A percentile compares a stretch with the other conserved stretches of the same genome.
Evolutionary conservation across 2,888 invertebrate genomes (phyloP).

Genomic region (Himalopsyche tibetana): DNA sequence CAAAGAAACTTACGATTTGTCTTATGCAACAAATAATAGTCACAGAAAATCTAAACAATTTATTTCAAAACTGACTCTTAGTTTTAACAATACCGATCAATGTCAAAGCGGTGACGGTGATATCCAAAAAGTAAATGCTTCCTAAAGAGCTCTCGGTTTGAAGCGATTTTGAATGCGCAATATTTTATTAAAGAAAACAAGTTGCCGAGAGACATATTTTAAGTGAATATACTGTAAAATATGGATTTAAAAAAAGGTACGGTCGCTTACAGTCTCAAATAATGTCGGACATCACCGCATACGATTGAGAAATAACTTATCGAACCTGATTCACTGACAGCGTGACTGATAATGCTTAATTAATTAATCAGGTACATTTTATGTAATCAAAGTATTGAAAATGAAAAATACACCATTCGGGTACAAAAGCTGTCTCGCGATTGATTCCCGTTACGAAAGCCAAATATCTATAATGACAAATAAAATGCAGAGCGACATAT

Average conservation of each 20-base stretch:
- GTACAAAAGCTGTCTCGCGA: constrained; percentile 37
- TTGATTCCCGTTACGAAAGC: constrained; percentile 36
- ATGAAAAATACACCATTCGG: constrained; percentile 18
- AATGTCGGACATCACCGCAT: background rate
- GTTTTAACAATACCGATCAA: background rate
- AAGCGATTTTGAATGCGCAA: no score
- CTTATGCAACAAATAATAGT: constrained; percentile 55
- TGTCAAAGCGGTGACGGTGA: background rate
- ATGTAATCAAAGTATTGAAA: constrained; percentile 36
- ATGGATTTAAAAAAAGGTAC: background rate
- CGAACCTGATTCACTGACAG: constrained; percentile 20
- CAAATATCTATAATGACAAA: constrained; percentile 20
- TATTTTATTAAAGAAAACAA: no score
- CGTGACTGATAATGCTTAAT: constrained; percentile 28
- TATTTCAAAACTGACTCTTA: constrained; percentile 19
- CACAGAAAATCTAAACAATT: constrained; percentile 43
- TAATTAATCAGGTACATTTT: constrained; percentile 46
- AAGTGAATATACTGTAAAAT: background rate
- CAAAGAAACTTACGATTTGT: constrained; percentile 61
- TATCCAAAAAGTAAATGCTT: background rate
- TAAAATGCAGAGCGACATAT: constrained; percentile 1
- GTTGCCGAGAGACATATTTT: no score
- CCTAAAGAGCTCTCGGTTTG: background rate
- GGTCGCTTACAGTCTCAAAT: no score
- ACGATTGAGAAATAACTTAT: background rate